Percentiles rank a stretch among this genome's conserved stretches.
Evolutionary conservation across 2,797 vertebrate genomes (phyloP).

Genomic region (Esox lucius): DNA sequence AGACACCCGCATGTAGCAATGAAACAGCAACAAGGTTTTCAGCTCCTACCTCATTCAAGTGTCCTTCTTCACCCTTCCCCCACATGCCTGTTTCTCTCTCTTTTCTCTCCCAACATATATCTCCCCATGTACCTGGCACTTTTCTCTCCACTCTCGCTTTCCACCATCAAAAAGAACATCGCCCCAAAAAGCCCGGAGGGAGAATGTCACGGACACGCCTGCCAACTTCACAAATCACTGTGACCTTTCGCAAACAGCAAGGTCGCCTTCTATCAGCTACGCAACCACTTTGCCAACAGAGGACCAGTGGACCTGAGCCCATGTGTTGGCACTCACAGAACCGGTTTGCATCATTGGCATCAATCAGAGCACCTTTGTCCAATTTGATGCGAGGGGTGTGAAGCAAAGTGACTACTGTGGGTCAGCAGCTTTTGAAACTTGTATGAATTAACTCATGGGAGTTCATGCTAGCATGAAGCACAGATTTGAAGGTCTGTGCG

Average conservation of each 20-base stretch:
- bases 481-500: too few species aligned
- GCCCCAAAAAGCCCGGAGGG: constrained; percentile 35
- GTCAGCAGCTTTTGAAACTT: constrained; percentile 38
- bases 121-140: not conserved
- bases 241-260: constrained; percentile 53
- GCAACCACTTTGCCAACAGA: constrained; percentile 2
- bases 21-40: not conserved
- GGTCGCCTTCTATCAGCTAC: constrained; percentile 45
- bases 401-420: not conserved
- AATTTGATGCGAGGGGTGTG: constrained; percentile 30
- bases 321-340: constrained; percentile 37
- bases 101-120: too few species aligned
- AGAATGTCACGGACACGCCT: constrained; percentile 27
- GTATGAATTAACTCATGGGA: constrained; percentile 17
- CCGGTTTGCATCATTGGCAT: constrained; percentile 34
- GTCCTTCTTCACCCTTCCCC: not conserved
- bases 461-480: not conserved
- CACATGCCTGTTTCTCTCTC: not conserved
- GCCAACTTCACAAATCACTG: constrained; percentile 66
- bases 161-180: constrained; percentile 32
- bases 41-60: not conserved
- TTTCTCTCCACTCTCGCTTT: not conserved
- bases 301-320: constrained; percentile 23
- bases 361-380: constrained; percentile 62
- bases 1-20: not conserved